Conservation (phyloP, 2,797 vertebrate genomes). For the Chaetophractus vellerosus region DNA sequence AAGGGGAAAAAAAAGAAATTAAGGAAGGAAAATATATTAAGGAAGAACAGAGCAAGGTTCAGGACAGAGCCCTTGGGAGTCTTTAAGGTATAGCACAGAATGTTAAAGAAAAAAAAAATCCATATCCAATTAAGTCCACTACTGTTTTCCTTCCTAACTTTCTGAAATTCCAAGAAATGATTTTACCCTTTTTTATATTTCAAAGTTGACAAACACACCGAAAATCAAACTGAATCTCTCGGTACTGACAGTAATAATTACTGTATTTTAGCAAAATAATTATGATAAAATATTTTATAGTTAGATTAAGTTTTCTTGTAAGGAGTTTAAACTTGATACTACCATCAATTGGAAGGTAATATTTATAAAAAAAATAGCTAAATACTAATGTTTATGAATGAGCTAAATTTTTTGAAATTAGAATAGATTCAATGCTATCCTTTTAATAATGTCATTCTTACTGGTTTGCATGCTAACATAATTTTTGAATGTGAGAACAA, state of each 20-base stretch:
- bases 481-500: neutral
- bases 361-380: slow-evolving; percentile 42
- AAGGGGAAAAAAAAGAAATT: neutral
- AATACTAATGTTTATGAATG: slow-evolving; percentile 38
- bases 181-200: neutral
- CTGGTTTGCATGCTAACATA: neutral
- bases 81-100: slow-evolving; percentile 18
- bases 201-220: slow-evolving; percentile 24
- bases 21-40: neutral
- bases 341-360: slow-evolving; percentile 1
- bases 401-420: slow-evolving; percentile 39
- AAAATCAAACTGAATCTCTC: slow-evolving; percentile 3
- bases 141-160: neutral
- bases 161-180: slow-evolving; percentile 20
- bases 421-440: neutral
- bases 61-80: neutral
- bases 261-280: neutral
- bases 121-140: slow-evolving; percentile 12
- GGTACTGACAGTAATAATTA: neutral
- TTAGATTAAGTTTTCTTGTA: neutral
- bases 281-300: neutral
- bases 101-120: neutral
- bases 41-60: neutral
- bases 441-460: slow-evolving; percentile 42
- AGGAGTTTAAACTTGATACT: neutral